Evolutionary conservation across 37 sponge, comb jelly and placozoan genomes (phyloP).

Genomic region (Chondrilla cf. caribensis): DNA sequence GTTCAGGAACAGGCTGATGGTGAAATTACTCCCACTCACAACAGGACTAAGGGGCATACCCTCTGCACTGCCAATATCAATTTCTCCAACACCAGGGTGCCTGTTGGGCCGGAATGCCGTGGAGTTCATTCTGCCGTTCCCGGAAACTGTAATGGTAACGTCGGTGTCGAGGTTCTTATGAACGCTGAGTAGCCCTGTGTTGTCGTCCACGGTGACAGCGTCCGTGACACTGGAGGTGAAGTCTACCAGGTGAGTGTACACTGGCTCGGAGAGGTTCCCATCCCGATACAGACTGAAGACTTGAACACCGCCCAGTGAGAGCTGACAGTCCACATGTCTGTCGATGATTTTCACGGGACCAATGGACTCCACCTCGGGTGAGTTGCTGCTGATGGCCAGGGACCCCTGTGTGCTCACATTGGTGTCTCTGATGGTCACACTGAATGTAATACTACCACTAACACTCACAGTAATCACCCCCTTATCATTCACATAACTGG

Average conservation of each 20-base stretch:
- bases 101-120: slow-evolving; percentile 28
- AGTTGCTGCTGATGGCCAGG: too few species aligned
- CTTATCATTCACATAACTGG: neutral
- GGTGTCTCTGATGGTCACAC: neutral
- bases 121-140: neutral
- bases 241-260: slow-evolving; percentile 31
- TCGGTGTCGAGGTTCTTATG: neutral
- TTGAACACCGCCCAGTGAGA: slow-evolving; percentile 10
- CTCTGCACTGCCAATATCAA: slow-evolving; percentile 43
- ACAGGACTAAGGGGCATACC: slow-evolving; percentile 18
- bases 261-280: neutral
- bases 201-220: neutral
- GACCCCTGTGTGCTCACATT: too few species aligned
- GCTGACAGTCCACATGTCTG: slow-evolving; percentile 24
- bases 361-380: too few species aligned
- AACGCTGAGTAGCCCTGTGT: slow-evolving; percentile 7
- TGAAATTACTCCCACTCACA: neutral
- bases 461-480: neutral
- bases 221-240: slow-evolving; percentile 27
- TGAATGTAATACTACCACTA: neutral
- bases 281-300: slow-evolving; percentile 29
- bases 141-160: slow-evolving; percentile 18
- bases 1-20: slow-evolving; percentile 37
- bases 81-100: slow-evolving; percentile 13
- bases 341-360: neutral